Evolutionary conservation across 2,888 invertebrate genomes (phyloP), one percentile per base, ranked within the genome.

Genomic region (Campoplex capitator): DNA sequence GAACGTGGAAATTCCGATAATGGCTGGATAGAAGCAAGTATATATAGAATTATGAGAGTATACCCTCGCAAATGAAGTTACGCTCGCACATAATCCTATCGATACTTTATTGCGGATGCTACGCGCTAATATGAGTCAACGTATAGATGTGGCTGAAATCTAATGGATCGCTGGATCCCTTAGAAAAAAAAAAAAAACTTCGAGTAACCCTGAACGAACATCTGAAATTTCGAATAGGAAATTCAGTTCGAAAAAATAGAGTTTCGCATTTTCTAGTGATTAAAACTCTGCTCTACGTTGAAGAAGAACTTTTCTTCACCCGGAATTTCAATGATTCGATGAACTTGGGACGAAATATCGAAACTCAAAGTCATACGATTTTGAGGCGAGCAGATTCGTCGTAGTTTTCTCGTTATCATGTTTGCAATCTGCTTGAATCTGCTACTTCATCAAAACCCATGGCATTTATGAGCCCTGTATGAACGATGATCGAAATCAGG

Each of bases 81-180:
- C 78, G 62, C 51, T 70, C 62, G 84, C 32, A 35, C 71, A 32
- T 80, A 84, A 84, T 79, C 80, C 79, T 62, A 62, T 84, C 80
- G 80, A 76, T 71, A 70, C 62, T 65, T 16, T 74, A 56, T 35
- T 54, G 35, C 16, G n/a, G 16, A 35, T 32, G 32, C 32, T 62
- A 62, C 32, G 62, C 32, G 62, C 62, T 62, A 32, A 62, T 62
- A 28, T 32, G 58, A 28, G 13, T 62, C 58, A 62, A 62, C 32
- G 28, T 62, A 62, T 62, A 32, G 62, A 62, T 62, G 32, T 62
- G 32, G 58, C 62, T 62, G 16, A 6, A 58, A 32, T 16, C 6
- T 62, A 32, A 62, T 32, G 62, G 16, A 32, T 62, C 32, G 32
- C 32, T 32, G 16, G 32, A 62, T 28, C 62, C 62, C 32, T 16